Base-by-base conservation (phyloP, 2,888 invertebrate genomes). In the Tipula unca region DNA sequence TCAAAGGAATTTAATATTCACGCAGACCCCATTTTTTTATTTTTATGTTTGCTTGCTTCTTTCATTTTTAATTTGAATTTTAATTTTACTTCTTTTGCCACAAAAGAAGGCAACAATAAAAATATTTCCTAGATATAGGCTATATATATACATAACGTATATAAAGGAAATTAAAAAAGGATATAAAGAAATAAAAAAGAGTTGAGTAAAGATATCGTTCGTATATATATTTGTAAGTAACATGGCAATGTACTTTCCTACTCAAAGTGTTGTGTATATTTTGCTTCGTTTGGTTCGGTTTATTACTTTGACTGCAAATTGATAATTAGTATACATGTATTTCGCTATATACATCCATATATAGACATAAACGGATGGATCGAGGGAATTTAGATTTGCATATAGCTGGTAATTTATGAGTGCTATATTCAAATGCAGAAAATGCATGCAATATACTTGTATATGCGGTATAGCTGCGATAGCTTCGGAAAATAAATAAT, bases 1-100 rank as follows among this genome's bases (percentile, higher is more conserved):
- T 69, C 69, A 69, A 69, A 69, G 69, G 69, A 69, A 69, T 69
- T 69, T 69, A 69, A 69, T 69, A 69, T 69, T 69, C 69, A 69
- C 69, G 69, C 69, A 69, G 69, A 69, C 69, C 69, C 25, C 69
- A 69, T 25, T 25, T 69, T 69, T 48, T 39, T n/a, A n/a, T n/a
- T n/a, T n/a, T n/a, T n/a, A n/a, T n/a, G n/a, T 48, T 69, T 69
- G 69, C 69, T 69, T 25, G 25, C 1, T 13, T 69, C 69, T 25
- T 25, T 69, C 25, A 25, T 69, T 69, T 69, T 69, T 69, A 69
- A 69, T 69, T 69, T 69, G 69, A 69, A 69, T 69, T 69, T 69
- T n/a, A 69, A 69, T 69, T 69, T 69, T 69, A 25, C 69, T 69
- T 69, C 69, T 69, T 69, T 25, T 69, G 4, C 69, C 69, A 25